These are phyloP conservation scores for Folsomia manolachei DNA, from an alignment of 2,888 invertebrate genomes.

Conservation along the genomic window DNA sequence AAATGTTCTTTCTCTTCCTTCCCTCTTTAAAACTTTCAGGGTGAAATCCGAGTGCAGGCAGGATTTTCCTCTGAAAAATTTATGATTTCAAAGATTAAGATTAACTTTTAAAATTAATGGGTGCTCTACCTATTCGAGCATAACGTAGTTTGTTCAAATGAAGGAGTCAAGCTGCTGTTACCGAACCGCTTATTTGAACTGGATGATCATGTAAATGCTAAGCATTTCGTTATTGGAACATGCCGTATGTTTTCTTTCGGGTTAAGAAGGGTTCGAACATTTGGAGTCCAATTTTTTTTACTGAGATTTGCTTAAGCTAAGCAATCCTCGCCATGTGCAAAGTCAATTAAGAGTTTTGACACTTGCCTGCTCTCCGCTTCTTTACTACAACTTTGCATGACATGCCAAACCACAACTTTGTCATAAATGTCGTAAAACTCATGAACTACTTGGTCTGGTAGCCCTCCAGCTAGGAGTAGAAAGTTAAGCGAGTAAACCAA, in stretches of 20 bases:
- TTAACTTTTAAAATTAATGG: slow-evolving; percentile 5
- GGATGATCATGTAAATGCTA: not conserved
- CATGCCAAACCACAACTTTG: slow-evolving; percentile 10
- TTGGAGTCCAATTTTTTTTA: no score
- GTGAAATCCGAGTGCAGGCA: not conserved
- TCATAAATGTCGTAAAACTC: slow-evolving; percentile 17
- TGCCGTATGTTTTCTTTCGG: no score
- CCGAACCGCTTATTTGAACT: not conserved
- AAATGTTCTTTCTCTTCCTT: not conserved
- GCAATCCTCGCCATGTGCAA: slow-evolving; percentile 18
- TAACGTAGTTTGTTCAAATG: not conserved
- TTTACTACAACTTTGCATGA: slow-evolving; percentile 6
- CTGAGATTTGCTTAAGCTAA: no score
- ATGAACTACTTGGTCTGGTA: not conserved
- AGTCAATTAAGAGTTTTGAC: slow-evolving; percentile 17
- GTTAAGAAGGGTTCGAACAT: no score
- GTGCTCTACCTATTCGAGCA: not conserved
- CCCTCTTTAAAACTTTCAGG: not conserved
- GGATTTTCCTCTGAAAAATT: not conserved
- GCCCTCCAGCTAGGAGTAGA: no score
- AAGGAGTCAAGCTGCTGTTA: not conserved
- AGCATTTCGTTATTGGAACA: not conserved
- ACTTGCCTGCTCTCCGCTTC: slow-evolving; percentile 1
- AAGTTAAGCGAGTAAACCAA: no score
- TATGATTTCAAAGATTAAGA: not conserved